These are phyloP conservation scores for Hesperia comma DNA, from an alignment of 2,888 invertebrate genomes.

Conservation along the genomic window DNA sequence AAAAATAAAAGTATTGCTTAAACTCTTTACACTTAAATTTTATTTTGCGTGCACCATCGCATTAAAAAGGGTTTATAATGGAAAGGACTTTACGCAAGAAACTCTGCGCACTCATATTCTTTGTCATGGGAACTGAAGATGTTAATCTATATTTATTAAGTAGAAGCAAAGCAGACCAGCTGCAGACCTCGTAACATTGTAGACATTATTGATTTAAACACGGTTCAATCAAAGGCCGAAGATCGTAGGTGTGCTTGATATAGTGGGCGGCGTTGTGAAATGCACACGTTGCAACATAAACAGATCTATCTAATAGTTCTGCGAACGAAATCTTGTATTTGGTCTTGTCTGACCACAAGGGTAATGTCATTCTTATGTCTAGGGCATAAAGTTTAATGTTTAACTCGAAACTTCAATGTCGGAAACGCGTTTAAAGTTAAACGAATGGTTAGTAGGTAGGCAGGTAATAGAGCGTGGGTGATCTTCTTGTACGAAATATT, in stretches of 20 bases:
- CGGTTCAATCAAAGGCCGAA: slow-evolving; percentile 48
- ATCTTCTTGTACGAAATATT: slow-evolving; percentile 55
- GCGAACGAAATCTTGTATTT: slow-evolving; percentile 52
- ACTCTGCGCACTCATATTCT: not conserved
- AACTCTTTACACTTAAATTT: no score
- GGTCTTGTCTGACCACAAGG: slow-evolving; percentile 34
- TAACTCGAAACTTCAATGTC: slow-evolving; percentile 45
- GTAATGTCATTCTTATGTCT: slow-evolving; percentile 39
- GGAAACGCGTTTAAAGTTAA: slow-evolving; percentile 54
- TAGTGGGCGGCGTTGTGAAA: slow-evolving; percentile 68
- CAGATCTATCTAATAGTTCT: slow-evolving; percentile 52
- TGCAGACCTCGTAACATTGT: slow-evolving; percentile 13
- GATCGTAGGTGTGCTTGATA: slow-evolving; percentile 60
- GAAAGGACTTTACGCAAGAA: no score
- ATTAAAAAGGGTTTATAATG: no score
- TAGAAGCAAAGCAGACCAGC: slow-evolving; percentile 1
- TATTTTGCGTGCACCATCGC: no score
- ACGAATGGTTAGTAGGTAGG: slow-evolving; percentile 51
- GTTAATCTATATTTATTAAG: not conserved
- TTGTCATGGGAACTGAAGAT: not conserved
- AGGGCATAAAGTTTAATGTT: slow-evolving; percentile 49
- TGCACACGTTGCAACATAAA: slow-evolving; percentile 58
- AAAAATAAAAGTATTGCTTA: no score
- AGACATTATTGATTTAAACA: slow-evolving; percentile 50
- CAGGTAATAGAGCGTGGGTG: slow-evolving; percentile 68